Base-by-base conservation (phyloP, 2,888 invertebrate genomes). In the Endotricha flammealis region DNA sequence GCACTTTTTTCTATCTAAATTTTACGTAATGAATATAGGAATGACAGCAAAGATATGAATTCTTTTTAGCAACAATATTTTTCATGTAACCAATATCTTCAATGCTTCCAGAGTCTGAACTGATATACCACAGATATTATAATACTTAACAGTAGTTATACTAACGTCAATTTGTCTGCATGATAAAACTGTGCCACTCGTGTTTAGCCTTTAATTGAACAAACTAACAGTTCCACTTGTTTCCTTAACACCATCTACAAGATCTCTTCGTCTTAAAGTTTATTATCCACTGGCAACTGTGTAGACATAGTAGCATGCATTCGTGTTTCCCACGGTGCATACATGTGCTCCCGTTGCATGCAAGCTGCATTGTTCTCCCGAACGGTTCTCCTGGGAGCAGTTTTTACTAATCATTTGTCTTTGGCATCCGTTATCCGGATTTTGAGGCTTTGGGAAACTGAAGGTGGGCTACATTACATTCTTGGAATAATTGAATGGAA, bases 141-240 rank as follows among this genome's bases (percentile, higher is more conserved):
- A n/a, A n/a, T n/a, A n/a, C n/a, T n/a, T n/a, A n/a, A n/a, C n/a
- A n/a, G n/a, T n/a, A n/a, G n/a, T n/a, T n/a, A n/a, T n/a, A n/a
- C n/a, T n/a, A n/a, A n/a, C n/a, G n/a, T n/a, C n/a, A n/a, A n/a
- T n/a, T n/a, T n/a, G n/a, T n/a, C 16, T 3, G 20, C 20, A 6
- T 7, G 4, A 20, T 20, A 4, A 20, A 3, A 4, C 20, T 20
- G 20, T 20, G 20, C 20, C 20, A 6, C 20, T 20, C 13, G 36
- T 38, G 36, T 31, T 44, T 38, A 35, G 35, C 41, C 39, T 32
- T 36, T 32, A 44, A 41, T 37, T 37, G 32, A 39, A 44, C 29
- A 39, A 34, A 29, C 29, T 34, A 17, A 30, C 31, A 20, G 6
- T 20, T 2, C 20, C 20, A 20, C 20, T 4, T 6, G n/a, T 6